Evolutionary conservation across 2,888 invertebrate genomes (phyloP), one percentile per base, ranked within the genome.

Genomic region (Argynnis bischoffii): DNA sequence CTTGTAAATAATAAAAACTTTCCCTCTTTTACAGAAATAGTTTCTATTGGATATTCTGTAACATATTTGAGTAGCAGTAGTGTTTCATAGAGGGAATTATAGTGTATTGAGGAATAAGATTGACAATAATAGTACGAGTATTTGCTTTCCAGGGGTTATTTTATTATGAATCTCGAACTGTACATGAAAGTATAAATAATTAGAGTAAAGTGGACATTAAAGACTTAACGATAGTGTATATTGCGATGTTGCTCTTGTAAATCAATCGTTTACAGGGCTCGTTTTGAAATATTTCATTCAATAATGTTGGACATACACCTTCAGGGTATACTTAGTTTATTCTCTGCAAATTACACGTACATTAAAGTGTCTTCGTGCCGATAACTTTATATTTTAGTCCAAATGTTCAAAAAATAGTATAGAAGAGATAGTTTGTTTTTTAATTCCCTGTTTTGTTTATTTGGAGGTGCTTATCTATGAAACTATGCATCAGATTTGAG

Each of bases 141-240:
- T 41, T 56, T 56, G 41, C 41, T 5, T 56, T 41, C 18, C 18
- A 46, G 35, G 13, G 14, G 56, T 41, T 56, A 56, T 41, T 41
- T 56, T 41, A 14, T 56, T 41, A 16, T 56, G 41, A 56, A 13
- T 41, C 16, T 16, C 13, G 6, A 18, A 41, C 41, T 41, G 18
- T 21, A 41, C 16, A 8, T 16, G 41, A 35, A 54, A 54, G 46
- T 46, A 54, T 46, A 47, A 46, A 54, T 59, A 54, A 60, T 18
- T 21, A 56, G 46, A 55, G 26, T 16, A 41, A 46, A 63, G 15
- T 54, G 31, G 41, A 8, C 51, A 16, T 15, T 55, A 66, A 63
- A 46, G 48, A 66, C 63, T 54, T 55, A 63, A 64, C 59, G 55
- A 55, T 41, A 53, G 35, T 11, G 35, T 16, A 55, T 16, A 46